These are phyloP conservation scores for Sisor rabdophorus DNA, from an alignment of 2,113 vertebrate species.

Conservation along the genomic window DNA sequence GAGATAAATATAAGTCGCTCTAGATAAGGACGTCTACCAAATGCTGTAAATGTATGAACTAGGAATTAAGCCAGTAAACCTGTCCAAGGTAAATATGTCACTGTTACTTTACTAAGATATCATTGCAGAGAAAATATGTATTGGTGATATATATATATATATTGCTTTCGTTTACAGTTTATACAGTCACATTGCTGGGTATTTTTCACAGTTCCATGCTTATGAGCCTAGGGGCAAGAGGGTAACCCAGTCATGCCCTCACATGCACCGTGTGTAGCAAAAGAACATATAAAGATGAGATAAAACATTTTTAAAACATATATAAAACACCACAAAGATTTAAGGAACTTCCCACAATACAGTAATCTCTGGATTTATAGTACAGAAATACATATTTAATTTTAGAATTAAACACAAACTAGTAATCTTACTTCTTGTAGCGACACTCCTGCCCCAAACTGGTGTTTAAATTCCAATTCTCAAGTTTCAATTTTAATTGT, in stretches of 20 bases:
- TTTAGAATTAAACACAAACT: too few species aligned
- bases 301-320: too few species aligned
- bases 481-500: too few species aligned
- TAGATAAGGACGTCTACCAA: neutral
- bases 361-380: neutral
- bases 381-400: neutral
- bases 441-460: too few species aligned
- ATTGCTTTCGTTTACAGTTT: neutral
- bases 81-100: too few species aligned
- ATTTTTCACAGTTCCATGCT: neutral
- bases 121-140: neutral
- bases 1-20: too few species aligned
- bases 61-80: too few species aligned
- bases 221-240: constrained; percentile 9
- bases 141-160: neutral
- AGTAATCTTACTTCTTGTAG: too few species aligned
- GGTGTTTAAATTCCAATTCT: too few species aligned
- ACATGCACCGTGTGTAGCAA: constrained; percentile 17
- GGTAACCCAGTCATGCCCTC: constrained; percentile 38
- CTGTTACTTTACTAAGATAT: neutral
- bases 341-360: too few species aligned
- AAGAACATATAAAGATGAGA: constrained; percentile 32
- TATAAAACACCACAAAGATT: too few species aligned
- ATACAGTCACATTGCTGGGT: neutral
- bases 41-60: neutral